Evolutionary conservation across 1,140 invertebrate genomes (phyloP), one percentile per base, ranked within the genome.

Genomic region (Ceratitis capitata): DNA sequence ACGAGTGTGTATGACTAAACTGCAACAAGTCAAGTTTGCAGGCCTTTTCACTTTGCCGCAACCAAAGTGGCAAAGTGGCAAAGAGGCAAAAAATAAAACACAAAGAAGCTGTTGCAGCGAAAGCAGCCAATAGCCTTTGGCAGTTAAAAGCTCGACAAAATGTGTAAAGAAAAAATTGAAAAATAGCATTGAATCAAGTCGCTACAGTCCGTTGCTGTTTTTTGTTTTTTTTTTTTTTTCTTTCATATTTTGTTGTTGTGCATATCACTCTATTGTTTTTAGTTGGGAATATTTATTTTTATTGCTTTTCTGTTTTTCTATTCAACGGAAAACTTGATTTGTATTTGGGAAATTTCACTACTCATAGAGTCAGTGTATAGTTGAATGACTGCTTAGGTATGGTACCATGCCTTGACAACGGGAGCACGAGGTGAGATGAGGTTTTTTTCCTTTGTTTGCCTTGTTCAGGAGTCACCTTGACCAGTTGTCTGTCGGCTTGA

Each of bases 41-140:
- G 32, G 69, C 69, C n/a, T 32, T 78, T 78, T 78, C 69, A 45
- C 69, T 78, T 78, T 1, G 69, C 69, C 42, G 69, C 69, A 78
- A 39, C 69, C 42, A 42, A 78, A 78, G 64, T 39, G 19, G 19
- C 61, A 16, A 23, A n/a, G n/a, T n/a, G n/a, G n/a, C n/a, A n/a
- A n/a, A n/a, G n/a, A n/a, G n/a, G n/a, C n/a, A n/a, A n/a, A n/a
- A n/a, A n/a, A n/a, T n/a, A n/a, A 53, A 10, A 49, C 12, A 49
- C 47, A 32, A 64, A 29, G 35, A 35, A 69, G 64, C 42, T 10
- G 4, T 39, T 16, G 64, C 32, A 69, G 64, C 64, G 64, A 69
- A 69, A 69, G 64, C 64, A 69, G 64, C 23, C 7, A n/a, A 39
- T 32, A 78, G 69, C 3, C 53, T 56, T 29, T 7, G 56, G 39